Percentiles rank a stretch among this genome's conserved stretches.
These are phyloP conservation scores for Leucophora obtusa DNA, from an alignment of 2,888 invertebrate species.

Conservation along the genomic window DNA sequence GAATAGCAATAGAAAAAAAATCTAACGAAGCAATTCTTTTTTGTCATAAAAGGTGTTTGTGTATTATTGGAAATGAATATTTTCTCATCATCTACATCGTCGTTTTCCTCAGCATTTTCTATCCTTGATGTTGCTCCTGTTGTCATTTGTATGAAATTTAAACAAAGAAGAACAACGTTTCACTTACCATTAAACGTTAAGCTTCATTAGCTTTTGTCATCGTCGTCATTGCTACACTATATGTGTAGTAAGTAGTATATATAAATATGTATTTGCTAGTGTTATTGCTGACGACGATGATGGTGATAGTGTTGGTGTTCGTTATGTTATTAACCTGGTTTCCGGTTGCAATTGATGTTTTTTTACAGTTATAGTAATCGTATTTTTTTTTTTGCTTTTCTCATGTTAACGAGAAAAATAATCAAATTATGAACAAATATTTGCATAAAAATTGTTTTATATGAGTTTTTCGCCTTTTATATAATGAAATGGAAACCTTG, in stretches of 20 bases:
- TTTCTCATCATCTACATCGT: slow-evolving; percentile 1
- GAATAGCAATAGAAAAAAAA: neutral
- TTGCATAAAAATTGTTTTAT: slow-evolving; percentile 17
- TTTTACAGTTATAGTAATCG: neutral
- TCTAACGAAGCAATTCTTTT: neutral
- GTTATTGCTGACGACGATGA: neutral
- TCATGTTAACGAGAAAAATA: slow-evolving; percentile 26
- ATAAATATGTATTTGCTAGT: no score
- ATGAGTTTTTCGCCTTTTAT: neutral
- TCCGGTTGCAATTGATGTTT: slow-evolving; percentile 12
- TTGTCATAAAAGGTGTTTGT: neutral
- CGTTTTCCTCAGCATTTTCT: neutral
- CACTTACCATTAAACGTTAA: slow-evolving; percentile 36
- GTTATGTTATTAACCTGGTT: slow-evolving; percentile 20
- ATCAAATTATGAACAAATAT: slow-evolving; percentile 33
- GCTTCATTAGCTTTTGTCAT: slow-evolving; percentile 33
- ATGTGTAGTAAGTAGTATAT: neutral
- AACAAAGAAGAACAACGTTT: slow-evolving; percentile 9
- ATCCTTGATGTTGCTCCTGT: neutral
- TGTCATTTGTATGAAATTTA: neutral
- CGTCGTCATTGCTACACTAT: neutral
- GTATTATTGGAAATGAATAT: slow-evolving; percentile 9
- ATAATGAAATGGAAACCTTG: slow-evolving; percentile 12
- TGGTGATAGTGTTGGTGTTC: neutral
- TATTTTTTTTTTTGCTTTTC: neutral